These are phyloP conservation scores for Aegotheles bennettii DNA, from an alignment of 2,113 vertebrate species.

Conservation along the genomic window DNA sequence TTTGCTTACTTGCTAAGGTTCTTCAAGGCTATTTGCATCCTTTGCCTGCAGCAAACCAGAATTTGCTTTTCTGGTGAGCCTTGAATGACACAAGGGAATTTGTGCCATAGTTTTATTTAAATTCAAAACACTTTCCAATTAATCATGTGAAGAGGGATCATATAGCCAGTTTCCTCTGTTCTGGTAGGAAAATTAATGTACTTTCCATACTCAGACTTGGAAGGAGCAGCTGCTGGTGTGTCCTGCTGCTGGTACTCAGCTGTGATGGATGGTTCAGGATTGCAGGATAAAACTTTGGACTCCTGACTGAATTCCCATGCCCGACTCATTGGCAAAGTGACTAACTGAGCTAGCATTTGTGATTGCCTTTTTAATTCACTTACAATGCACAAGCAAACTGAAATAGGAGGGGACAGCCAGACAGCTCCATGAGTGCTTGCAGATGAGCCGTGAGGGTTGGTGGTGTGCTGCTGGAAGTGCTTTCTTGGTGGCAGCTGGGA, in stretches of 20 bases:
- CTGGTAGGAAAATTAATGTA: background rate
- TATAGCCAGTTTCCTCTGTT: background rate
- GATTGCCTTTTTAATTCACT: background rate
- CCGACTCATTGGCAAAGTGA: background rate
- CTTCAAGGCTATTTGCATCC: background rate
- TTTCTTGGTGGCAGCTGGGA: background rate
- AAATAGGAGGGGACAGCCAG: background rate
- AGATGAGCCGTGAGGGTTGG: background rate
- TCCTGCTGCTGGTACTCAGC: background rate
- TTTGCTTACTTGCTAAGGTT: background rate
- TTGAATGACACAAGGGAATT: background rate
- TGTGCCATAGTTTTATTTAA: background rate
- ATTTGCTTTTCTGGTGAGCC: background rate
- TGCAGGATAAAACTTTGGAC: background rate
- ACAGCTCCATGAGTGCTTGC: background rate
- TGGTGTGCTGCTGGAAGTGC: background rate
- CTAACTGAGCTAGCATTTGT: background rate
- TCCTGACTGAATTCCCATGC: background rate
- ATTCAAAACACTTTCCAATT: background rate
- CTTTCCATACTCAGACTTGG: background rate
- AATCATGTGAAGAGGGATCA: background rate
- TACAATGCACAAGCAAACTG: background rate
- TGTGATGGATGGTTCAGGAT: background rate
- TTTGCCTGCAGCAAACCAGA: background rate
- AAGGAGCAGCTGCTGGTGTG: background rate